Evolutionary conservation across 1,140 invertebrate genomes (phyloP).

Genomic region (Dermatophagoides farinae): DNA sequence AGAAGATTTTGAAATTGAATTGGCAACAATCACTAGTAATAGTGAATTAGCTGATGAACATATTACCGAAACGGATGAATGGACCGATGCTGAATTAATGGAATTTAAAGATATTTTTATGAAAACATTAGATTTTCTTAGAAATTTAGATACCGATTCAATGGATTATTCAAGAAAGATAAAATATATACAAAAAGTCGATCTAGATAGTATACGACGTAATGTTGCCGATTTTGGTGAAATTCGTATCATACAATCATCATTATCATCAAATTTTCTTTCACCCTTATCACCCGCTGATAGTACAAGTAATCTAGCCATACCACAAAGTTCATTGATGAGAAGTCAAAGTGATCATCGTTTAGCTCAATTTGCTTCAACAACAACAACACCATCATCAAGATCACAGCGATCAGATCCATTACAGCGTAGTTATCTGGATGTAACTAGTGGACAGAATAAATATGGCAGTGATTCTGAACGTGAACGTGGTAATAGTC

Average conservation of each 20-base stretch:
- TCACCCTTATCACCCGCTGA: slow-evolving; percentile 3
- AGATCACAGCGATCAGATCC: not conserved
- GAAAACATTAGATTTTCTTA: slow-evolving; percentile 66
- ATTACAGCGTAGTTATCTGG: not conserved
- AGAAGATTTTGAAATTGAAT: slow-evolving; percentile 75
- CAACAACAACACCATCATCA: not conserved
- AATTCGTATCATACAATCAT: slow-evolving; percentile 40
- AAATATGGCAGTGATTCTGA: slow-evolving; percentile 9
- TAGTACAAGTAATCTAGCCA: slow-evolving; percentile 1
- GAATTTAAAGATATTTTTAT: slow-evolving; percentile 84
- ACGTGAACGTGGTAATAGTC: slow-evolving; percentile 3
- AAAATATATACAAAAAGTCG: slow-evolving; percentile 60
- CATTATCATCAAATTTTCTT: not conserved
- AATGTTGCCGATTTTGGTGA: slow-evolving; percentile 68
- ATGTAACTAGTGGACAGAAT: not conserved
- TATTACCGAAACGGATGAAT: slow-evolving; percentile 47
- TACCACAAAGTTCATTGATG: slow-evolving; percentile 37
- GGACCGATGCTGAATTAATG: slow-evolving; percentile 37
- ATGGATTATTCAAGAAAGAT: slow-evolving; percentile 59
- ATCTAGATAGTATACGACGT: slow-evolving; percentile 65
- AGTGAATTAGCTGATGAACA: slow-evolving; percentile 85
- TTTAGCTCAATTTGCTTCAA: slow-evolving; percentile 46
- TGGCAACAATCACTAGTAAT: slow-evolving; percentile 76
- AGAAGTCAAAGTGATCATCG: slow-evolving; percentile 81
- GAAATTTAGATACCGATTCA: slow-evolving; percentile 78